Evolutionary conservation across 1,140 invertebrate species (phyloP).

Genomic region (Drosophila ercepeae): DNA sequence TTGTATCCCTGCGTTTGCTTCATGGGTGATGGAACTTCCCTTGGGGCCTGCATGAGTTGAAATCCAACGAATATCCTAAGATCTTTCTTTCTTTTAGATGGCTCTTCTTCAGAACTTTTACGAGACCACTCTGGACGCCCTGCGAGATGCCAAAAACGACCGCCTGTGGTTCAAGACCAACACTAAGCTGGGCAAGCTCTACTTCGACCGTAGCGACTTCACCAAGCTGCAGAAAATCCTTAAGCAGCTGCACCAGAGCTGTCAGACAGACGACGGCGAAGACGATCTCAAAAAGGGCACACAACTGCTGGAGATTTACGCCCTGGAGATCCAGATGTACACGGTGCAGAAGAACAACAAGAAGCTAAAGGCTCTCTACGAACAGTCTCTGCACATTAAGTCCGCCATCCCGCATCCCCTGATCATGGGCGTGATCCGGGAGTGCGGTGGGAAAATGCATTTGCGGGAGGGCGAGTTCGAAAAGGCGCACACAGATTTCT

Average conservation of each 20-base stretch:
- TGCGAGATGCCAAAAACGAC: conserved; percentile 99
- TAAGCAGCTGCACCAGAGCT: conserved; percentile 98
- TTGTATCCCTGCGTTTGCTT: not conserved
- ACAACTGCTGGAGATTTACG: conserved; percentile 99
- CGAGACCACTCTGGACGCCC: conserved; percentile 98
- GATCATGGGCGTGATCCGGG: conserved; percentile 99
- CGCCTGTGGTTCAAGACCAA: conserved; percentile 99
- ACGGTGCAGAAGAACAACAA: conserved; percentile 99
- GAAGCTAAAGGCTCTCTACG: conserved; percentile 98
- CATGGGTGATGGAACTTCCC: not conserved
- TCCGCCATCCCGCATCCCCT: conserved; percentile 99
- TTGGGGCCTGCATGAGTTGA: not conserved
- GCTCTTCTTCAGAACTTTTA: conserved; percentile 99
- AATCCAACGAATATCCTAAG: not conserved
- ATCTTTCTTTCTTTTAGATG: conserved; percentile 88
- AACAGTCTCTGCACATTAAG: conserved; percentile 99
- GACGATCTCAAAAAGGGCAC: conserved; percentile 99
- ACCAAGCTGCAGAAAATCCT: conserved; percentile 97
- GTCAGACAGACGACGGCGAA: conserved; percentile 99
- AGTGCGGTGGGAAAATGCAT: conserved; percentile 99
- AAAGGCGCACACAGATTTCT: conserved; percentile 99
- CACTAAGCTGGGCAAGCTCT: conserved; percentile 99
- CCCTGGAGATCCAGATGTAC: conserved; percentile 99
- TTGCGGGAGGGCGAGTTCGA: conserved; percentile 99
- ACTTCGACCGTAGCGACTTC: conserved; percentile 98